These are phyloP conservation scores for Cosmopolites sordidus DNA, from an alignment of 2,888 invertebrate species.

Conservation along the genomic window DNA sequence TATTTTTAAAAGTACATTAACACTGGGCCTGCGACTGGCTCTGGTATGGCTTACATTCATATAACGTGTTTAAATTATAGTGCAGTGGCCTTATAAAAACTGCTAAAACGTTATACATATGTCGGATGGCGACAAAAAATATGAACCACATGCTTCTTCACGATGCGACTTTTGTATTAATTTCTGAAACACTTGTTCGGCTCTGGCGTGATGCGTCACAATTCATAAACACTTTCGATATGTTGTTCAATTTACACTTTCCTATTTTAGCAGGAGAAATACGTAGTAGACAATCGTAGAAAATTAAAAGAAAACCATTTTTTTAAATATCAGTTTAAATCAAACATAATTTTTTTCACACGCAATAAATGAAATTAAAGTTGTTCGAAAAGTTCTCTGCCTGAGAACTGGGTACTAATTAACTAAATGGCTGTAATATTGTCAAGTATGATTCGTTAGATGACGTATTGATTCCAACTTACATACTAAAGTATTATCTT, in stretches of 20 bases:
- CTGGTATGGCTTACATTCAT: slow-evolving; percentile 26
- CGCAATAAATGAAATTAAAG: too few species aligned
- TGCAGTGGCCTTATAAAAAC: slow-evolving; percentile 37
- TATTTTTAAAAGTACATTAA: slow-evolving; percentile 32
- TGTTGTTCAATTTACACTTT: not conserved
- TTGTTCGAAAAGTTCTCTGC: too few species aligned
- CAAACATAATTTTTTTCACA: too few species aligned
- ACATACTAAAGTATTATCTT: too few species aligned
- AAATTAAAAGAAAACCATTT: too few species aligned
- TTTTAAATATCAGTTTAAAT: too few species aligned
- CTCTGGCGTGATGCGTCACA: not conserved
- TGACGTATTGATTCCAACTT: too few species aligned
- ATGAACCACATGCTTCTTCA: slow-evolving; percentile 33
- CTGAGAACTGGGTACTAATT: too few species aligned
- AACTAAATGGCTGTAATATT: too few species aligned
- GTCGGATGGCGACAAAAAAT: slow-evolving; percentile 37
- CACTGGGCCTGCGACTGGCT: slow-evolving; percentile 15
- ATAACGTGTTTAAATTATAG: slow-evolving; percentile 35
- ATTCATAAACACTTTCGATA: not conserved
- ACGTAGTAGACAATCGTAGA: too few species aligned
- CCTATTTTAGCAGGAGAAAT: too few species aligned
- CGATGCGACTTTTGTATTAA: slow-evolving; percentile 31
- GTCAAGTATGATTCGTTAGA: too few species aligned
- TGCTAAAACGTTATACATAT: slow-evolving; percentile 36
- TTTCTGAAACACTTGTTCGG: slow-evolving; percentile 35